Evolutionary conservation across 2,113 vertebrate species (phyloP), one percentile per base, ranked within the genome.

Genomic region (Leptocoma aspasia): DNA sequence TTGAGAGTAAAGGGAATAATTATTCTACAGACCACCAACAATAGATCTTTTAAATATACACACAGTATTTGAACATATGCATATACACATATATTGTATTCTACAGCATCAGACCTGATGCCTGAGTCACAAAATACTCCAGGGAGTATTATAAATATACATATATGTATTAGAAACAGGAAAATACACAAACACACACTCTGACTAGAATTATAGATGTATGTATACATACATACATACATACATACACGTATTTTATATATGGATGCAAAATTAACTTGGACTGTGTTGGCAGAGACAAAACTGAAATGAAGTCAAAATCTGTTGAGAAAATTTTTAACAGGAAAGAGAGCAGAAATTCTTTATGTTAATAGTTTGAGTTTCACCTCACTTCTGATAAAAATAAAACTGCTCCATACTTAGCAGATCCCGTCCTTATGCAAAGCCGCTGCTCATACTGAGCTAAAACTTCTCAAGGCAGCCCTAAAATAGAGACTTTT

Each of bases 61-160:
- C 76, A 97, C 96, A 96, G 92, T 91, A 96, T 96, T 89, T 92
- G 96, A 89, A 97, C 97, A 96, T 93, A 95, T 80, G 91, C 97
- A 97, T 96, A 96, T 96, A 97, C 97, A 98, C 94, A 97, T 96
- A 96, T 95, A 95, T 95, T 93, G 95, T 97, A 97, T 96, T 94
- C 97, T 97, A 95, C 97, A 98, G 98, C 98, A 98, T 97, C 98
- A 90, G 49, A 82, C 63, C 89, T 63, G 98, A 98, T 97, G 98
- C 98, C 64, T 97, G 97, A 96, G 98, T 98, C 97, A 85, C 88
- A 54, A 97, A 97, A 97, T 97, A 98, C 97, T 96, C 98, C 54
- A 54, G 73, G 89, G 90, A 96, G 95, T 95, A 96, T 96, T 92
- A 97, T 94, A 97, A 98, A 98, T 97, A 97, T 92, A 97, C 95